Percentiles rank a stretch among this genome's conserved stretches.
These are phyloP conservation scores for Melanostoma mellinum DNA, from an alignment of 2,888 invertebrate species.

Conservation along the genomic window DNA sequence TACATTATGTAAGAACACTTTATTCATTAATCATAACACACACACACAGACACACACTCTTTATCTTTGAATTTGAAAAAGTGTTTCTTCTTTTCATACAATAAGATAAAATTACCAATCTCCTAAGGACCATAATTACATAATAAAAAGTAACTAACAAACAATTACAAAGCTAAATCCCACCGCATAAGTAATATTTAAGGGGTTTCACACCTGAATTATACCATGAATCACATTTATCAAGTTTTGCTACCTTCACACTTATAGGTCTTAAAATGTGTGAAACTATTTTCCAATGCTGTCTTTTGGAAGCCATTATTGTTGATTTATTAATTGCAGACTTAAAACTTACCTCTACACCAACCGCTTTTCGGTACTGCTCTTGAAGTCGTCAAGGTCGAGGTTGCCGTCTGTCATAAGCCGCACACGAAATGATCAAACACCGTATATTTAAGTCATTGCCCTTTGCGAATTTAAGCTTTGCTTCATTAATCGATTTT, in stretches of 20 bases:
- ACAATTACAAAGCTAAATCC: no score
- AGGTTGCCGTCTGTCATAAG: constrained; percentile 13
- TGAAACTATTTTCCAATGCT: constrained; percentile 27
- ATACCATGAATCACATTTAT: constrained; percentile 8
- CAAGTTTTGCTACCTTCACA: constrained; percentile 12
- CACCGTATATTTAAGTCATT: constrained; percentile 37
- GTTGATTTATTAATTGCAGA: constrained; percentile 21
- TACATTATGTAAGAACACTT: no score
- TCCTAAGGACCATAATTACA: no score
- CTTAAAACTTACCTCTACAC: constrained; percentile 11
- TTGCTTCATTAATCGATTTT: constrained; percentile 33
- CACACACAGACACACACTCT: no score
- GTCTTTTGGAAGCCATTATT: constrained; percentile 21
- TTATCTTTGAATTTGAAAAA: no score
- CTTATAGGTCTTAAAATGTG: constrained; percentile 13
- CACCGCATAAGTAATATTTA: no score
- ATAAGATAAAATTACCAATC: no score
- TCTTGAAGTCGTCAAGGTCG: constrained; percentile 28
- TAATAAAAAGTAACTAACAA: no score
- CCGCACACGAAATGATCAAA: constrained; percentile 22
- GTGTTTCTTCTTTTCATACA: no score
- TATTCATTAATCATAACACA: no score
- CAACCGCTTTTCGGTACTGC: constrained; percentile 10
- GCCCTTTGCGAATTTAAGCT: constrained; percentile 39
- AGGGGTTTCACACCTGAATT: not conserved